These are phyloP conservation scores for Magallana gigas DNA, from an alignment of 1,140 invertebrate species.

Conservation along the genomic window DNA sequence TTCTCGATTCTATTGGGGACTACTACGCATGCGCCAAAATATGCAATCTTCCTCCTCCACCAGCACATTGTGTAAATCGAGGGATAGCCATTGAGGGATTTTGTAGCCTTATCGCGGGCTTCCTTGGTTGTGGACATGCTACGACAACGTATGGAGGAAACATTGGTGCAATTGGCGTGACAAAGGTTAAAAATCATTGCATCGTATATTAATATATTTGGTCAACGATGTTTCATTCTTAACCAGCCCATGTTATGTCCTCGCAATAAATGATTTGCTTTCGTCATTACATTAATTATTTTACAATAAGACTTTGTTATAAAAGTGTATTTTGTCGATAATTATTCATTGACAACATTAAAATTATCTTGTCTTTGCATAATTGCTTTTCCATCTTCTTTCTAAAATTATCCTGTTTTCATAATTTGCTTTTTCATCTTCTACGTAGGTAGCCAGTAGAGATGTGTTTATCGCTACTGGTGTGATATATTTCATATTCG, in stretches of 20 bases:
- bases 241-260: neutral
- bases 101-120: constrained; percentile 88
- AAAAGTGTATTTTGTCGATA: no score
- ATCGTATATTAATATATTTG: no score
- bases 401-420: no score
- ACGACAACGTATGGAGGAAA: constrained; percentile 92
- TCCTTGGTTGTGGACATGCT: constrained; percentile 89
- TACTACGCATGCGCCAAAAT: constrained; percentile 65
- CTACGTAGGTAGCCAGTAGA: constrained; percentile 87
- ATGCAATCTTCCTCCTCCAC: constrained; percentile 60
- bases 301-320: no score
- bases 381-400: neutral
- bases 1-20: constrained; percentile 73
- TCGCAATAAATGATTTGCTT: neutral
- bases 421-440: neutral
- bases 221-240: neutral
- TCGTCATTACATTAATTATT: neutral
- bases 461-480: constrained; percentile 91
- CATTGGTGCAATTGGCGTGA: constrained; percentile 89
- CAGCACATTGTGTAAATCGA: constrained; percentile 60
- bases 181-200: constrained; percentile 74
- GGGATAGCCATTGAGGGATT: constrained; percentile 89
- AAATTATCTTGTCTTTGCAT: no score
- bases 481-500: constrained; percentile 88
- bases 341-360: no score